A percentile compares a stretch with the other conserved stretches of the same genome.
phyloP scores from a whole-genome alignment of 2,888 invertebrate species.

The Xylophagus ater region DNA sequence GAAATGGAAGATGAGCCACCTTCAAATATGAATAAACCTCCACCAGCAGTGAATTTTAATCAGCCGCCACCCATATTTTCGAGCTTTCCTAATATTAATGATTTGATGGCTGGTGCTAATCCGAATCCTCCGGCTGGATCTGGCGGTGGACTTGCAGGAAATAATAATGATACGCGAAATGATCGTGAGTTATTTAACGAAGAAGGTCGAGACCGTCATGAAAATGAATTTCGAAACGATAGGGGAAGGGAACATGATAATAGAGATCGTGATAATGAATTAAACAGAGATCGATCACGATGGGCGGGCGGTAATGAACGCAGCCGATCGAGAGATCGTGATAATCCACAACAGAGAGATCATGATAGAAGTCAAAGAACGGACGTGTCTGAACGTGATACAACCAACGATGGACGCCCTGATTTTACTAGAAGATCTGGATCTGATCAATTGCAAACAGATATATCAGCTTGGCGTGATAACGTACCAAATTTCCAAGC shows the following conservation, averaged over 20 bases:
- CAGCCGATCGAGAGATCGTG: constrained; percentile 28
- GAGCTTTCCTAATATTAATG: constrained; percentile 2
- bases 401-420: constrained; percentile 41
- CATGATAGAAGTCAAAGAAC: constrained; percentile 24
- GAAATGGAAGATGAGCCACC: constrained; percentile 53
- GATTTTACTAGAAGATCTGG: constrained; percentile 20
- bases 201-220: constrained; percentile 26
- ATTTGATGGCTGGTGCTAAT: background rate
- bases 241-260: constrained; percentile 33
- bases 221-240: constrained; percentile 14
- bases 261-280: constrained; percentile 24
- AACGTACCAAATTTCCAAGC: constrained; percentile 16
- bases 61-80: constrained; percentile 35
- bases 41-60: constrained; percentile 35
- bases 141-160: constrained; percentile 13
- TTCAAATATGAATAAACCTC: constrained; percentile 10
- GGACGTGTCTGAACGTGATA: constrained; percentile 40
- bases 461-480: too few species aligned
- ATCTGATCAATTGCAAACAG: constrained; percentile 9
- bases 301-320: constrained; percentile 22
- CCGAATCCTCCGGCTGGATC: too few species aligned
- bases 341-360: constrained; percentile 13
- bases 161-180: constrained; percentile 25
- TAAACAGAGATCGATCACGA: constrained; percentile 24
- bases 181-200: constrained; percentile 31